Evolutionary conservation across 2,113 vertebrate species (phyloP).

Genomic region (Atrichornis clamosus): DNA sequence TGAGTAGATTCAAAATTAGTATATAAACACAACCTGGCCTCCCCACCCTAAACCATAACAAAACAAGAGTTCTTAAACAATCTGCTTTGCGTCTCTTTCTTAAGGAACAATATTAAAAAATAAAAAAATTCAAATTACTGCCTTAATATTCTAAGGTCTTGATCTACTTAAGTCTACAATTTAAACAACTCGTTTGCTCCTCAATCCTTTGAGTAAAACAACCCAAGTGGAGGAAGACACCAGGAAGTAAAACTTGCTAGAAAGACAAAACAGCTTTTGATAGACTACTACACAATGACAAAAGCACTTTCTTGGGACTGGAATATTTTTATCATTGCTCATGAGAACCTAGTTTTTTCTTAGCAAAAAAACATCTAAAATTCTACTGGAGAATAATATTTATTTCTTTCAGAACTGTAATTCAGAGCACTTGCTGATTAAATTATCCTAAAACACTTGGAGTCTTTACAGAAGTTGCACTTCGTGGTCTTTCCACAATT

Average conservation of each 20-base stretch:
- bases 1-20: neutral
- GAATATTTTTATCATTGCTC: neutral
- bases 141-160: neutral
- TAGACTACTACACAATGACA: neutral
- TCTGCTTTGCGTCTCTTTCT: neutral
- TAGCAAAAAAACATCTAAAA: neutral
- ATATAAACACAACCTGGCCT: neutral
- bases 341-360: neutral
- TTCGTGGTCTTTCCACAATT: neutral
- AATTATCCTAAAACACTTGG: neutral
- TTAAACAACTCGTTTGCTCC: neutral
- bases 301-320: neutral
- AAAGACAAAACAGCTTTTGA: neutral
- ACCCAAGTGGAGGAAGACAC: neutral
- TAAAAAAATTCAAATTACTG: neutral
- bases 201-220: neutral
- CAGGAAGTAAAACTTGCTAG: neutral
- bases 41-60: neutral
- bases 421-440: neutral
- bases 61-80: neutral
- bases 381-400: neutral
- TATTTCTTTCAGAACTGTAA: neutral
- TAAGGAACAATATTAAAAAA: neutral
- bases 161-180: neutral
- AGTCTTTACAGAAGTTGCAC: neutral